phyloP scores from a whole-genome alignment of 2,113 vertebrate genomes.

The Speoplatyrhinus poulsoni region DNA sequence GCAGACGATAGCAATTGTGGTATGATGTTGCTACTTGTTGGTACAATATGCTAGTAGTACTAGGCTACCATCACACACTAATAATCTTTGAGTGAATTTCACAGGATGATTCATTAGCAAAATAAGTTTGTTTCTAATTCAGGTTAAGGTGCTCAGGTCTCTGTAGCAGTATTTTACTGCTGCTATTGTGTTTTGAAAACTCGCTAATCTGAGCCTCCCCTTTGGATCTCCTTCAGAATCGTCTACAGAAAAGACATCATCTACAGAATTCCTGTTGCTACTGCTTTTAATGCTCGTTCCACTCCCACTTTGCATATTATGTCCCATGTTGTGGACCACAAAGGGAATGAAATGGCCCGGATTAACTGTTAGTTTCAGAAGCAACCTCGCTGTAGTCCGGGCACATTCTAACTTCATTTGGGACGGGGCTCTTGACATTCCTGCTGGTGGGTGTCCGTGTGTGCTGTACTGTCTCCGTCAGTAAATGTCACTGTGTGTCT shows the following conservation, averaged over 20 bases:
- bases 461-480: constrained; percentile 36
- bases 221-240: neutral
- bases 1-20: too few relatives aligned
- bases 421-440: constrained; percentile 37
- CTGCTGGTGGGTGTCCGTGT: constrained; percentile 25
- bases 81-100: too few relatives aligned
- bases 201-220: neutral
- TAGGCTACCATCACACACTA: too few relatives aligned
- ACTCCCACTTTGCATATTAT: constrained; percentile 8
- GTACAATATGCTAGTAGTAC: too few relatives aligned
- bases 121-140: too few relatives aligned
- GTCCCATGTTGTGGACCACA: neutral
- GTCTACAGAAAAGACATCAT: neutral
- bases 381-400: neutral
- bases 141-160: too few relatives aligned
- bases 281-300: neutral
- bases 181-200: neutral
- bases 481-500: constrained; percentile 66
- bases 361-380: constrained; percentile 2
- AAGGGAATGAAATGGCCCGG: neutral
- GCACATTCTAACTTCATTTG: constrained; percentile 15
- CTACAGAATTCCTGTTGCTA: neutral
- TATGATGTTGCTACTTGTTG: too few relatives aligned
- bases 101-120: too few relatives aligned
- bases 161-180: neutral